Evolutionary conservation across 2,888 invertebrate species (phyloP).

Genomic region (Ceraclea dissimilis): DNA sequence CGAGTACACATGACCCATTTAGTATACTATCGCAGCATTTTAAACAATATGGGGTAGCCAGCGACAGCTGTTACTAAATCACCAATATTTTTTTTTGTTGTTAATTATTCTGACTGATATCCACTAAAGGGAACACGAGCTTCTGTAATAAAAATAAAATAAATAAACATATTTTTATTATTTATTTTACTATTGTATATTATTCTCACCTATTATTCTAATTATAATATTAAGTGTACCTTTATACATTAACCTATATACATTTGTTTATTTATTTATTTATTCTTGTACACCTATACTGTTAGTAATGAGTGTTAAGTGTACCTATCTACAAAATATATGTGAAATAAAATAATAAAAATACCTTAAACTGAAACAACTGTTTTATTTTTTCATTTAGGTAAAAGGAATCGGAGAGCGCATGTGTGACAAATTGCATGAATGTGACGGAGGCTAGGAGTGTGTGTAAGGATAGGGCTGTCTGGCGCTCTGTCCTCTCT

Average conservation of each 20-base stretch:
- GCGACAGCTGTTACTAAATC: too few relatives aligned
- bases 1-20: too few relatives aligned
- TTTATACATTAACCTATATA: neutral
- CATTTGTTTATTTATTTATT: neutral
- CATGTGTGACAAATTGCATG: too few relatives aligned
- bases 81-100: neutral
- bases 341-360: neutral
- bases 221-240: neutral
- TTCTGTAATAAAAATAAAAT: slow-evolving; percentile 3
- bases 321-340: neutral
- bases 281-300: neutral
- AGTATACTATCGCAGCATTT: too few relatives aligned
- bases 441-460: too few relatives aligned
- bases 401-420: too few relatives aligned
- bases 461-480: too few relatives aligned
- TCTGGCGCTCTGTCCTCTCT: too few relatives aligned
- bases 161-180: neutral
- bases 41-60: too few relatives aligned
- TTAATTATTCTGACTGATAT: slow-evolving; percentile 3
- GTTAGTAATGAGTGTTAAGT: neutral
- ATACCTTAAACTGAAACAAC: too few relatives aligned
- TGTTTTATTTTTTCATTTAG: too few relatives aligned
- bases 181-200: neutral
- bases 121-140: slow-evolving; percentile 20
- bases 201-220: neutral